Evolutionary conservation across 1,140 invertebrate genomes (phyloP).

Genomic region (Ostrea edulis): DNA sequence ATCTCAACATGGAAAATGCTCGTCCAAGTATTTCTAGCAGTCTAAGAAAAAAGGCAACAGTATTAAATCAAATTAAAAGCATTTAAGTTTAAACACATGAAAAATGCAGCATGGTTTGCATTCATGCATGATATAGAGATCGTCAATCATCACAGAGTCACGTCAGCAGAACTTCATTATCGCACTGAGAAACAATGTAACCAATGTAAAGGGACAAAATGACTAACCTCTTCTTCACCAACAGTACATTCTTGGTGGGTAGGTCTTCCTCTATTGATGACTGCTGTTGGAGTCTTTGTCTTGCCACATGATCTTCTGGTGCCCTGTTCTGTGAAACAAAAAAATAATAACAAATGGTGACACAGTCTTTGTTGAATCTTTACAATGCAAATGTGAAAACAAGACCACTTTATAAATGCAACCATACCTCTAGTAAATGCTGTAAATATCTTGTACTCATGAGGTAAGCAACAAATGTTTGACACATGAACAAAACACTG

Average conservation of each 20-base stretch:
- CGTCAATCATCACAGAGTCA: too few relatives aligned
- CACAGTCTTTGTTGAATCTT: neutral
- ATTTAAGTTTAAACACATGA: too few relatives aligned
- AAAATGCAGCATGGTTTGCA: too few relatives aligned
- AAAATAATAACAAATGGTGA: neutral
- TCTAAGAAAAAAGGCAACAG: conserved; percentile 58
- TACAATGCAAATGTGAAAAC: neutral
- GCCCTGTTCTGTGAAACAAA: neutral
- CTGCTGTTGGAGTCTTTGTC: conserved; percentile 65
- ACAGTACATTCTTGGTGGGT: conserved; percentile 65
- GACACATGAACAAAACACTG: conserved; percentile 69
- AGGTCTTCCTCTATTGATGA: conserved; percentile 74
- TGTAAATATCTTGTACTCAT: conserved; percentile 75
- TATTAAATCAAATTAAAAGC: too few relatives aligned
- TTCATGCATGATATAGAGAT: too few relatives aligned
- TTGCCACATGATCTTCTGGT: conserved; percentile 47
- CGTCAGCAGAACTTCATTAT: too few relatives aligned
- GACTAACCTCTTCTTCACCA: conserved; percentile 66
- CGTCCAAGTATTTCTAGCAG: conserved; percentile 71
- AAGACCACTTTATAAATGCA: neutral
- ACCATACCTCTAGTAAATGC: conserved; percentile 75
- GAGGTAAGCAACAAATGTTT: conserved; percentile 72
- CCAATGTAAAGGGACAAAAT: neutral
- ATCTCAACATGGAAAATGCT: conserved; percentile 66
- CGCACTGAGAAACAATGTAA: too few relatives aligned